These are phyloP conservation scores for Branchellion lobata DNA, from an alignment of 2,888 invertebrate genomes.

Conservation along the genomic window DNA sequence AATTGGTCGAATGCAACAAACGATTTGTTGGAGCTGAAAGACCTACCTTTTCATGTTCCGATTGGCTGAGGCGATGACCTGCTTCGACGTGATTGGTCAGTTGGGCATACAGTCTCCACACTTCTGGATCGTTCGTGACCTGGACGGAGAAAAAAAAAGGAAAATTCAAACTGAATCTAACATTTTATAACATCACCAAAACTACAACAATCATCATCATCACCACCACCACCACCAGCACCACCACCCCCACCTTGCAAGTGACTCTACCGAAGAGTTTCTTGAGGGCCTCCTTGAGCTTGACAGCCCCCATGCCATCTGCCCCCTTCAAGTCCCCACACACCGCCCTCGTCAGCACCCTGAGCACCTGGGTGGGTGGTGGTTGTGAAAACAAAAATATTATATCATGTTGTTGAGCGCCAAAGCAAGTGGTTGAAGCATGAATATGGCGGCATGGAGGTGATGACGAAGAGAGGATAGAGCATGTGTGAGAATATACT, in stretches of 20 bases:
- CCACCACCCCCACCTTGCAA: conserved; percentile 57
- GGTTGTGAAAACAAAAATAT: no score
- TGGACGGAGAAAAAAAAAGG: conserved; percentile 48
- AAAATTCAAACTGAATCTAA: neutral
- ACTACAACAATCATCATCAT: neutral
- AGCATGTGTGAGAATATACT: no score
- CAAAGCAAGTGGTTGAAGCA: no score
- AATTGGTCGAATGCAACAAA: no score
- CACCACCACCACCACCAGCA: neutral
- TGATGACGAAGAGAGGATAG: neutral
- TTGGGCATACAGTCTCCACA: conserved; percentile 81
- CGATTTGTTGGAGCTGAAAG: no score
- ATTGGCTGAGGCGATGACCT: conserved; percentile 44
- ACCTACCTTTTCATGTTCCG: conserved; percentile 50
- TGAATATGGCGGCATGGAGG: neutral
- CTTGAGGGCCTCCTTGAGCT: conserved; percentile 67
- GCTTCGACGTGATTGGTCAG: conserved; percentile 51
- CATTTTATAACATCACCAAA: neutral
- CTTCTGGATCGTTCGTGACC: conserved; percentile 69
- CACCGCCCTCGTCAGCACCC: conserved; percentile 73
- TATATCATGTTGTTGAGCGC: no score
- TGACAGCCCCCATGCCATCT: conserved; percentile 64
- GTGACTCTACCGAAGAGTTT: conserved; percentile 76
- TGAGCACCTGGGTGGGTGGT: conserved; percentile 68
- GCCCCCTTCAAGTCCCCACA: conserved; percentile 70